phyloP scores from a whole-genome alignment of 2,797 vertebrate species.

The Eulemur mongoz region DNA sequence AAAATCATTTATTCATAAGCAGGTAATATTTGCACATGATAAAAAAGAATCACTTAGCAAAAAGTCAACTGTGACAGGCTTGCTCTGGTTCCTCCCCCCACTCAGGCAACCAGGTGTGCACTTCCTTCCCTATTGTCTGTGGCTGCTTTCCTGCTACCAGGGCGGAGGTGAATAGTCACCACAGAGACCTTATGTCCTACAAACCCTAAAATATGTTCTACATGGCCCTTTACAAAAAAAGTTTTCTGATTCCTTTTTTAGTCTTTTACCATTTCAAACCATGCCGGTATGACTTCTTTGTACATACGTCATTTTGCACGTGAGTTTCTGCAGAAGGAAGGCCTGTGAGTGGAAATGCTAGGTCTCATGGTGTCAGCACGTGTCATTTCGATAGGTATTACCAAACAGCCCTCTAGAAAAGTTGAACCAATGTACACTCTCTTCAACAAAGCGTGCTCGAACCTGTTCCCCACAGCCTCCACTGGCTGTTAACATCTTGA shows the following conservation, averaged over 20 bases:
- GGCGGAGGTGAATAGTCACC: background rate
- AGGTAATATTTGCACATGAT: background rate
- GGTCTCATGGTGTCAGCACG: background rate
- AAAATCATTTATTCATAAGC: background rate
- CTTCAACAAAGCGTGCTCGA: background rate
- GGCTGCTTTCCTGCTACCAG: background rate
- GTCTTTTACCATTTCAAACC: background rate
- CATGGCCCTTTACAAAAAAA: background rate
- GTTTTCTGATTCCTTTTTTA: background rate
- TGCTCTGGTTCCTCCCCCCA: background rate
- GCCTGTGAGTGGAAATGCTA: background rate
- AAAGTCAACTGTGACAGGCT: background rate
- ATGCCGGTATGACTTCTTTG: background rate
- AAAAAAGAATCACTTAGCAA: background rate
- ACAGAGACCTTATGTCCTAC: background rate
- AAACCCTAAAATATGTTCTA: background rate
- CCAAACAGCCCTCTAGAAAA: background rate
- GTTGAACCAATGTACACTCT: background rate
- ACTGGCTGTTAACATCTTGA: background rate
- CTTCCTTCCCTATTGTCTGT: background rate
- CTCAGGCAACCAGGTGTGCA: background rate
- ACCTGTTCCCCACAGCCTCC: background rate
- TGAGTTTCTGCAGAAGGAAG: background rate
- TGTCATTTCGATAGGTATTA: background rate
- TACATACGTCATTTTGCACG: background rate